Conservation (phyloP, 2,113 vertebrate species). For the Prolemur simus region DNA sequence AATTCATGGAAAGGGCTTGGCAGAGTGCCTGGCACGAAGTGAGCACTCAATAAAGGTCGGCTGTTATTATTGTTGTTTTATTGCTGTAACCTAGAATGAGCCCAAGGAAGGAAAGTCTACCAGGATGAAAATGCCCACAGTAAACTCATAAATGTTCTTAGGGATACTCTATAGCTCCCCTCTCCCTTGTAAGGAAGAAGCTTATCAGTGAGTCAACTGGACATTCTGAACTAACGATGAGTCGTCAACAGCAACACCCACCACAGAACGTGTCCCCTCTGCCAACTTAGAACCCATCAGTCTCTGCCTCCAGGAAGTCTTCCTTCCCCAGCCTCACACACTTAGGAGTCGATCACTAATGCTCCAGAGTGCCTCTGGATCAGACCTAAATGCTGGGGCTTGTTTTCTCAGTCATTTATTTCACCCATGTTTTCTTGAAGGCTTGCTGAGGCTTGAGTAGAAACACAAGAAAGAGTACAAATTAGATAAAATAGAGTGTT, state of each 20-base stretch:
- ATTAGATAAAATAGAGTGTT: slow-evolving; percentile 3
- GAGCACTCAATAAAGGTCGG: neutral
- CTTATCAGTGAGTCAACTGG: neutral
- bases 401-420: neutral
- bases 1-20: neutral
- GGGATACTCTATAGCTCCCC: neutral
- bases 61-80: neutral
- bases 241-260: neutral
- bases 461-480: neutral
- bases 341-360: neutral
- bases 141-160: neutral
- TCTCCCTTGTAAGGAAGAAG: neutral
- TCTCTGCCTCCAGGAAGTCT: neutral
- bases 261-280: neutral
- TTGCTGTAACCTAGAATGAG: neutral
- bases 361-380: neutral
- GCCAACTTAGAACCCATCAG: neutral
- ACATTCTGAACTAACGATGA: neutral
- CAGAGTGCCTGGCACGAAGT: neutral
- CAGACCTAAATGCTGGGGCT: neutral
- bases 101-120: neutral
- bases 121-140: neutral
- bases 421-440: neutral
- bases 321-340: neutral
- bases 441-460: neutral